These are phyloP conservation scores for Euphonia xanthogaster DNA, from an alignment of 2,797 vertebrate species.

Conservation along the genomic window DNA sequence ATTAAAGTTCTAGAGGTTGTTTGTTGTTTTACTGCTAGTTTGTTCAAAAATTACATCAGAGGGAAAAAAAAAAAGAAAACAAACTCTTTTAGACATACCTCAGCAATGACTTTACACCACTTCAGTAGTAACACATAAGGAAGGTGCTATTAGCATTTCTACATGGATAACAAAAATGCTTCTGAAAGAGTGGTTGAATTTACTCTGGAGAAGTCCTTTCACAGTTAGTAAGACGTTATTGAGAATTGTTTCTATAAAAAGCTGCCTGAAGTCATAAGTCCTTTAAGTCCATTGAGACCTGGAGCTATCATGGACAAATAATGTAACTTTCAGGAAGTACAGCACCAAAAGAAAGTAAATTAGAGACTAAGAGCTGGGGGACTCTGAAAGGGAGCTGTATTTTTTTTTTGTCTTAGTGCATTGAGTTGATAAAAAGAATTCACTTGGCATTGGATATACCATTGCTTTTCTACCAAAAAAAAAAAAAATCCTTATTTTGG, in stretches of 20 bases:
- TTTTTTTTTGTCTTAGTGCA: background rate
- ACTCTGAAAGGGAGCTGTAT: background rate
- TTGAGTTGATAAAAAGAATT: background rate
- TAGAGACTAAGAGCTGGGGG: background rate
- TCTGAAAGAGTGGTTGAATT: background rate
- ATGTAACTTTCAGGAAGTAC: background rate
- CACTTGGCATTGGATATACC: rapidly evolving
- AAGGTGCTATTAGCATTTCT: background rate
- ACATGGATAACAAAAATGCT: background rate
- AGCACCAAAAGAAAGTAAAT: background rate
- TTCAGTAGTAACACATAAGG: background rate
- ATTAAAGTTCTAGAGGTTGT: background rate
- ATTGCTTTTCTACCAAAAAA: background rate
- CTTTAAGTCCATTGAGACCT: background rate
- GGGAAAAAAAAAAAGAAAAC: background rate
- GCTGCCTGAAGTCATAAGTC: rapidly evolving
- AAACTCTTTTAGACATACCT: background rate
- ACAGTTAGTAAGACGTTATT: background rate
- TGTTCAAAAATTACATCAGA: background rate
- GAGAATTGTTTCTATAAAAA: background rate
- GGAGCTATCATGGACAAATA: background rate
- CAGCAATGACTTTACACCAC: background rate
- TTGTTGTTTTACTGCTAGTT: background rate
- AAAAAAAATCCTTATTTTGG: background rate
- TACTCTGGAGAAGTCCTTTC: background rate